phyloP scores from a whole-genome alignment of 53 echinoderm and acorn worm genomes.

The Actinopyga echinites region DNA sequence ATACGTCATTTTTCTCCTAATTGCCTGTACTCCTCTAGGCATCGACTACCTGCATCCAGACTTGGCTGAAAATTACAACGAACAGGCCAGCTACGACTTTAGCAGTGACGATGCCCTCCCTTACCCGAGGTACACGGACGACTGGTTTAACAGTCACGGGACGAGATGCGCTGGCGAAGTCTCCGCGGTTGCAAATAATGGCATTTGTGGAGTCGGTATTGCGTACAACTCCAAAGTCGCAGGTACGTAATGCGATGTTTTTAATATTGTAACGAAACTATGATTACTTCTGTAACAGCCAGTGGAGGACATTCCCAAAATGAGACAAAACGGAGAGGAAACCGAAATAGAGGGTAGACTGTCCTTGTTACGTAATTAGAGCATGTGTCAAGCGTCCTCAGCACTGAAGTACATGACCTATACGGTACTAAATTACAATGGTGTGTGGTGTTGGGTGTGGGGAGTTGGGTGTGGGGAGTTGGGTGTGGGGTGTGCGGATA shows the following conservation, averaged over 20 bases:
- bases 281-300: too few relatives aligned
- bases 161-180: conserved; percentile 98
- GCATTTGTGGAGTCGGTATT: conserved; percentile 91
- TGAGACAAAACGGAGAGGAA: too few relatives aligned
- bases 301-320: too few relatives aligned
- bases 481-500: too few relatives aligned
- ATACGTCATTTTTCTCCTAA: too few relatives aligned
- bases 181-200: conserved; percentile 87
- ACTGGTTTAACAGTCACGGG: conserved; percentile 99
- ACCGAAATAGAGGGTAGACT: too few relatives aligned
- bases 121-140: conserved; percentile 90
- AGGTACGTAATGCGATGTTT: conserved; percentile 55
- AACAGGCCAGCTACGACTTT: conserved; percentile 91
- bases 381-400: too few relatives aligned
- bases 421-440: too few relatives aligned
- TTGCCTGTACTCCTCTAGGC: conserved; percentile 40
- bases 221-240: conserved; percentile 96
- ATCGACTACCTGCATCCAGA: conserved; percentile 96
- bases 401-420: too few relatives aligned
- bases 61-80: conserved; percentile 83
- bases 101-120: conserved; percentile 91
- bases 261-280: neutral
- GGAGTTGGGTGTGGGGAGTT: too few relatives aligned
- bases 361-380: too few relatives aligned
- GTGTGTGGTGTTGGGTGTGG: too few relatives aligned